Evolutionary conservation across 2,888 invertebrate genomes (phyloP).

Genomic region (Rapana venosa): DNA sequence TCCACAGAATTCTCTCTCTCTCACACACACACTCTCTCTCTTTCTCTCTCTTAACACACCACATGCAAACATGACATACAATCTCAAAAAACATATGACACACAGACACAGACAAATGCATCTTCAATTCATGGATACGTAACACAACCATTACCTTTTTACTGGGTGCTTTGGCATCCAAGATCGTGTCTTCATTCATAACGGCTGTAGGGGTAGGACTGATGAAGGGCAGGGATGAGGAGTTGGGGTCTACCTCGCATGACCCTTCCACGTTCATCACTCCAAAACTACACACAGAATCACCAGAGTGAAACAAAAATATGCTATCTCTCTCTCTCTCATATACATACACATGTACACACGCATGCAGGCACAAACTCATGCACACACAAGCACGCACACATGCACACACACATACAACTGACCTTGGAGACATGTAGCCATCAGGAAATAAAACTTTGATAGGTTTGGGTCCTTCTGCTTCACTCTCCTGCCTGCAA

Average conservation of each 20-base stretch:
- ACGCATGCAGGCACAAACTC: background rate
- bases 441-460: slow-evolving; percentile 24
- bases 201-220: slow-evolving; percentile 79
- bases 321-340: too few species aligned
- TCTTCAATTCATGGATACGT: background rate
- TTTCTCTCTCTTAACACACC: background rate
- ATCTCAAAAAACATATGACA: background rate
- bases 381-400: background rate
- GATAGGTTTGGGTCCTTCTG: slow-evolving; percentile 14
- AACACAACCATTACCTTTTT: slow-evolving; percentile 69
- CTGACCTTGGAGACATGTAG: slow-evolving; percentile 47
- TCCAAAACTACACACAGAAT: slow-evolving; percentile 71
- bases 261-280: slow-evolving; percentile 73
- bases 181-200: slow-evolving; percentile 80
- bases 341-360: background rate
- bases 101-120: background rate
- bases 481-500: slow-evolving; percentile 9
- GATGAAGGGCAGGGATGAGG: slow-evolving; percentile 69
- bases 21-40: too few species aligned
- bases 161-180: slow-evolving; percentile 79
- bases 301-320: background rate
- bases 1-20: too few species aligned
- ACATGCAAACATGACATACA: background rate
- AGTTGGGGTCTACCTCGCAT: slow-evolving; percentile 53
- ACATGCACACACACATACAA: background rate